A percentile compares a stretch with the other conserved stretches of the same genome.
phyloP scores from a whole-genome alignment of 2,888 invertebrate species.

The Dorcus hopei region DNA sequence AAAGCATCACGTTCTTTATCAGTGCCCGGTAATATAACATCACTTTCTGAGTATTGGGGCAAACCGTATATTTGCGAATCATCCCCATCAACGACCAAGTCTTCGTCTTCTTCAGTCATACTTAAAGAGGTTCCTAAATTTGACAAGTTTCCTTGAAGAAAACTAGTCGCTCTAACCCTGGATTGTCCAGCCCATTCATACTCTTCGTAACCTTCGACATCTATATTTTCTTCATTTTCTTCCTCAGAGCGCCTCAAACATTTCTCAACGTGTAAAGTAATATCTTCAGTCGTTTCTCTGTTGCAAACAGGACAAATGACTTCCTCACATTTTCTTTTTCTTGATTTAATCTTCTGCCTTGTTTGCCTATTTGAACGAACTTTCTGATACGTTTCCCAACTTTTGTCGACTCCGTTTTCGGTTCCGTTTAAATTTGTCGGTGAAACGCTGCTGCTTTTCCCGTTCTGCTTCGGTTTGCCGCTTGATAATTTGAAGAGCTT shows the following conservation, averaged over 20 bases:
- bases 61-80: constrained; percentile 83
- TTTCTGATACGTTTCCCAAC: constrained; percentile 73
- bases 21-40: constrained; percentile 56
- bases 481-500: constrained; percentile 59
- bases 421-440: constrained; percentile 49
- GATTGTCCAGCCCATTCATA: constrained; percentile 93
- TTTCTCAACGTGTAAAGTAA: constrained; percentile 70
- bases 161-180: constrained; percentile 68
- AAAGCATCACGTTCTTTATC: constrained; percentile 57
- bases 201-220: constrained; percentile 80
- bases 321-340: constrained; percentile 57
- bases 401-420: constrained; percentile 54
- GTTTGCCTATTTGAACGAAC: constrained; percentile 72
- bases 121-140: constrained; percentile 50
- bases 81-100: constrained; percentile 83
- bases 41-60: constrained; percentile 79
- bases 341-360: constrained; percentile 61
- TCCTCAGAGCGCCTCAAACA: constrained; percentile 57
- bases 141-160: constrained; percentile 66
- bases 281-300: constrained; percentile 63
- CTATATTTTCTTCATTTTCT: constrained; percentile 73
- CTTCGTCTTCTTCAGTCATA: constrained; percentile 61
- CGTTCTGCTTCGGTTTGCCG: constrained; percentile 40
- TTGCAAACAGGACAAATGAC: constrained; percentile 80
- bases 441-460: constrained; percentile 47